Base-by-base conservation (phyloP, 2,797 vertebrate genomes). In the Lutra lutra region DNA sequence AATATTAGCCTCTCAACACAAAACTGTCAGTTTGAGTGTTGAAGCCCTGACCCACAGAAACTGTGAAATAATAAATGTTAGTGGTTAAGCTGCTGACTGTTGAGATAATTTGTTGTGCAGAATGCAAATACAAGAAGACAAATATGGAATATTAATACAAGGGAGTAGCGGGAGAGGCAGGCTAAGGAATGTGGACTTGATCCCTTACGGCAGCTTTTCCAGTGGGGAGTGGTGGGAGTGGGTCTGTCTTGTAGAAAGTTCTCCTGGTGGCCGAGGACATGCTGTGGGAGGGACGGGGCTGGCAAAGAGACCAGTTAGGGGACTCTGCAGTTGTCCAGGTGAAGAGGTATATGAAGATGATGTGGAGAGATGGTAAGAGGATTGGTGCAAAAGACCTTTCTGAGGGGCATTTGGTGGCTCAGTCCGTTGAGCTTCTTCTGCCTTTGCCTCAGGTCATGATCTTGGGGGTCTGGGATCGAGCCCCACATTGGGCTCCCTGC, bases 41-140 rank as follows among this genome's bases (percentile, higher is more conserved):
- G 18, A 96, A 70, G 27, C 68, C 46, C 91, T 95, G 86, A 88
- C 18, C 85, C 85, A 84, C 10, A 86, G 90, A 95, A 77, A 77
- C 62, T 40, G 32, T 27, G 51, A 72, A 23, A 56, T 75, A 80
- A 93, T 70, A 83, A n/a, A 62, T 35, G 27, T 29, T 72, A 51
- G 64, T 51, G 64, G 32, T 84, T 54, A 73, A 66, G 2, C 13
- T 18, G 73, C 56, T 66, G 43, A 29, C 35, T 38, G 66, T 78
- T 2, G 48, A 38, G 68, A 48, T 70, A 29, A 88, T 79, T 75
- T 72, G 56, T 78, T 87, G 38, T 0, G 2, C 14, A 64, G 77
- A 89, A 90, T 23, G 83, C 17, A 48, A 38, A 72, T 21, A 27
- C 17, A 77, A 54, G 68, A 87, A 83, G 17, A 86, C 48, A 58